phyloP scores from a whole-genome alignment of 2,888 invertebrate genomes.

The Eumerus sabulonum region DNA sequence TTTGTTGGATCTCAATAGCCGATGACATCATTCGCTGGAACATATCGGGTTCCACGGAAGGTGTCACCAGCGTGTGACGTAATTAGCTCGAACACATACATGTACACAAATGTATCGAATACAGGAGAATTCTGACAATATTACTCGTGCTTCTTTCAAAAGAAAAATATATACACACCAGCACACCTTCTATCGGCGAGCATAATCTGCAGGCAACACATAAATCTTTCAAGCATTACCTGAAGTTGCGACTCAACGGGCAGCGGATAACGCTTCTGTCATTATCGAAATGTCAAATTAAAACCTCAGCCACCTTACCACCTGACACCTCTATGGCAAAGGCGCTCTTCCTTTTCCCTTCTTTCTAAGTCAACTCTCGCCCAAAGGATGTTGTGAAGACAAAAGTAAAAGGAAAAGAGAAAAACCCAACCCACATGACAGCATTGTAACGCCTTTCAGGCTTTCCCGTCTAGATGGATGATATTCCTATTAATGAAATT shows the following conservation, averaged over 20 bases:
- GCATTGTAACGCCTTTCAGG: neutral
- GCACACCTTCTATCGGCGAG: no score
- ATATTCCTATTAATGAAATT: slow-evolving; percentile 61
- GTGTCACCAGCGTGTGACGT: no score
- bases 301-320: slow-evolving; percentile 30
- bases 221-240: slow-evolving; percentile 17
- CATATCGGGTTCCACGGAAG: no score
- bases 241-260: no score
- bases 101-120: no score
- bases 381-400: slow-evolving; percentile 3
- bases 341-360: slow-evolving; percentile 6
- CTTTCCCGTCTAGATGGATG: slow-evolving; percentile 17
- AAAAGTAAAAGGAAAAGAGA: neutral
- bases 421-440: slow-evolving; percentile 29
- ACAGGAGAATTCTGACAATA: no score
- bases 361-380: neutral
- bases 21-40: no score
- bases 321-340: slow-evolving; percentile 45
- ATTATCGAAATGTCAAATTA: slow-evolving; percentile 50
- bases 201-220: neutral
- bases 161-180: no score
- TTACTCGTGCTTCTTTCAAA: no score
- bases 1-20: no score
- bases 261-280: slow-evolving; percentile 19
- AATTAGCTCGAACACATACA: no score